These are phyloP conservation scores for Cantharis rustica DNA, from an alignment of 2,888 invertebrate species.

Conservation along the genomic window DNA sequence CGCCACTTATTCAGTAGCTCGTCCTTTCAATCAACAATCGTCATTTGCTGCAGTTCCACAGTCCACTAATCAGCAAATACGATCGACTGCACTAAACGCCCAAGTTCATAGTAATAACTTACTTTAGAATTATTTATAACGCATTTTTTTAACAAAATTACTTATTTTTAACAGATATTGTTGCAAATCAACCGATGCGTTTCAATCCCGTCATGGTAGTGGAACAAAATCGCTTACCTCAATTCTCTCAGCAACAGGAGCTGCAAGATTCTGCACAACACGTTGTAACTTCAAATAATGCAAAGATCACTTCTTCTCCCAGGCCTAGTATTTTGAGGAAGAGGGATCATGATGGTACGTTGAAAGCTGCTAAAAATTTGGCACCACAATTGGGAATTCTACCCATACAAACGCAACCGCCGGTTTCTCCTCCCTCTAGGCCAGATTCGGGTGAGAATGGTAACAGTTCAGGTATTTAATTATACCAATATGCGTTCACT, in stretches of 20 bases:
- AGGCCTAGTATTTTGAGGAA: conserved; percentile 87
- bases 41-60: conserved; percentile 48
- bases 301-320: conserved; percentile 61
- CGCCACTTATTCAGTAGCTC: conserved; percentile 47
- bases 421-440: conserved; percentile 52
- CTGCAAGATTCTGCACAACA: conserved; percentile 20
- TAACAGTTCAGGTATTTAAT: conserved; percentile 49
- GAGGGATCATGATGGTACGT: conserved; percentile 78
- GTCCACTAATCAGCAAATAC: conserved; percentile 43
- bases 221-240: conserved; percentile 46
- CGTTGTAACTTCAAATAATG: conserved; percentile 31
- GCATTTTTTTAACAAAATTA: neutral
- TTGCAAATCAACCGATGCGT: conserved; percentile 50
- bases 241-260: conserved; percentile 31
- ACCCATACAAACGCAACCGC: conserved; percentile 38
- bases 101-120: conserved; percentile 47
- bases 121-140: neutral
- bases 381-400: conserved; percentile 41
- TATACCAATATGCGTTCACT: neutral
- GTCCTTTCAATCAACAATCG: conserved; percentile 46
- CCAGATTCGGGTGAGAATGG: conserved; percentile 55
- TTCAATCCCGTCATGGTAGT: conserved; percentile 56
- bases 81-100: conserved; percentile 43
- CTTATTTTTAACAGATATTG: conserved; percentile 35
- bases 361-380: conserved; percentile 69